Evolutionary conservation across 2,797 vertebrate species (phyloP).

Genomic region (Melanitta fusca): DNA sequence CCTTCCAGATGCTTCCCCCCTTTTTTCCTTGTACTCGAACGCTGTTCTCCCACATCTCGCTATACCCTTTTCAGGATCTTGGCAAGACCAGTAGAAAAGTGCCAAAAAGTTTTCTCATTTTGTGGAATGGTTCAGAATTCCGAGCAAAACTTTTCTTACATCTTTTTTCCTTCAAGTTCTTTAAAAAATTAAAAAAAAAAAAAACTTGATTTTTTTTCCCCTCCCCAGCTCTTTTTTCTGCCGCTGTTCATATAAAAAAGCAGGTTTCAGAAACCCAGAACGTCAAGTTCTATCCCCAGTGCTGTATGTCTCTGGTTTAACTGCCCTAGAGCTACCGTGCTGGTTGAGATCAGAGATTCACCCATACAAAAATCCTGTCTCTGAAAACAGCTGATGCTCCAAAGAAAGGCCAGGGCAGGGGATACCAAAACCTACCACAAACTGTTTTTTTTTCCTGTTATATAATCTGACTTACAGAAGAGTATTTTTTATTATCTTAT

Average conservation of each 20-base stretch:
- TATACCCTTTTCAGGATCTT: background rate
- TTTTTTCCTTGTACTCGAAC: background rate
- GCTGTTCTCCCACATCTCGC: background rate
- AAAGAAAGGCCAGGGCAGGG: background rate
- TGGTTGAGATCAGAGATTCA: slow-evolving; percentile 43
- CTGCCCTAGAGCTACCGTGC: slow-evolving; percentile 17
- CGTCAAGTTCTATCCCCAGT: slow-evolving; percentile 4
- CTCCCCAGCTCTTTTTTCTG: background rate
- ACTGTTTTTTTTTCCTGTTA: background rate
- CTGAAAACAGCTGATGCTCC: slow-evolving; percentile 47
- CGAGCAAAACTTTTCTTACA: slow-evolving; percentile 2
- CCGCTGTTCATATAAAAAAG: background rate
- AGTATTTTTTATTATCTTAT: background rate
- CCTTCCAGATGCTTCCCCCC: background rate
- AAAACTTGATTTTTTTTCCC: background rate
- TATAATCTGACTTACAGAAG: background rate
- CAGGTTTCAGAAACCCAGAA: slow-evolving; percentile 40
- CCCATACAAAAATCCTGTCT: background rate
- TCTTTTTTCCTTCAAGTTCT: slow-evolving; percentile 8
- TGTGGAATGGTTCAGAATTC: background rate
- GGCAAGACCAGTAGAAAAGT: background rate
- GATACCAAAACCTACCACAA: background rate
- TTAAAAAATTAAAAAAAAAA: background rate
- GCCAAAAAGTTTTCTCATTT: background rate
- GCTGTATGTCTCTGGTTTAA: background rate